Evolutionary conservation across 2,797 vertebrate genomes (phyloP).

Genomic region (Zenarchopterus dispar): DNA sequence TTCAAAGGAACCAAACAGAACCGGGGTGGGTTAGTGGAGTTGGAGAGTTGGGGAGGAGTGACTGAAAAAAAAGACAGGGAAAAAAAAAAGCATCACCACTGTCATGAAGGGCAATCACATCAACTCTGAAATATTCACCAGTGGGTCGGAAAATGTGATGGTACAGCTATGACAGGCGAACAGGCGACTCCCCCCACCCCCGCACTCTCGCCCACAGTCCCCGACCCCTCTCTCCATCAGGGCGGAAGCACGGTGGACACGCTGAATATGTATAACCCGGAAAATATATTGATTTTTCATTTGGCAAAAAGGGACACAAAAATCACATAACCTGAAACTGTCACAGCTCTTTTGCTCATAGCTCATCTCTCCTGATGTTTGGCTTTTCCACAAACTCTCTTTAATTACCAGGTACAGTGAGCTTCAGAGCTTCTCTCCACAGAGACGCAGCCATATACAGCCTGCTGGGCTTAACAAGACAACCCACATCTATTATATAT

Average conservation of each 20-base stretch:
- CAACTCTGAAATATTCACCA: conserved; percentile 98
- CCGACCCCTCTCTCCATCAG: conserved; percentile 84
- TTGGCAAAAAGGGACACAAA: conserved; percentile 85
- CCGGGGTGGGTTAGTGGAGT: conserved; percentile 32
- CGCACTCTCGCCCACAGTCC: conserved; percentile 57
- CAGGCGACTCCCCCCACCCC: conserved; percentile 81
- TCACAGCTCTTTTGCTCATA: conserved; percentile 98
- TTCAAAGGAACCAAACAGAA: conserved; percentile 64
- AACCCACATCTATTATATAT: conserved; percentile 83
- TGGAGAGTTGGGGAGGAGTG: conserved; percentile 56
- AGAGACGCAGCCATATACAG: conserved; percentile 73
- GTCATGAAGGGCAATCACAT: conserved; percentile 97
- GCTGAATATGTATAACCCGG: conserved; percentile 98
- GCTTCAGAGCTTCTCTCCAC: conserved; percentile 72
- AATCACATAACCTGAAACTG: conserved; percentile 99
- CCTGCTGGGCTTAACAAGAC: conserved; percentile 80
- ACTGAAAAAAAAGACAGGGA: conserved; percentile 41
- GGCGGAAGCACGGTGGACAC: conserved; percentile 89
- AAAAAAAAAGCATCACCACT: conserved; percentile 69
- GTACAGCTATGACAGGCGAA: conserved; percentile 93
- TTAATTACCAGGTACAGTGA: conserved; percentile 90
- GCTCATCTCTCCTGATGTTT: conserved; percentile 92
- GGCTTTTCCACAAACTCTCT: conserved; percentile 89
- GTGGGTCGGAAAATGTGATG: conserved; percentile 94
- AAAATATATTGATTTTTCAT: conserved; percentile 99